Conservation (phyloP, 30 jellyfish, hydroid and myxozoan species). For the Morbakka virulenta region DNA sequence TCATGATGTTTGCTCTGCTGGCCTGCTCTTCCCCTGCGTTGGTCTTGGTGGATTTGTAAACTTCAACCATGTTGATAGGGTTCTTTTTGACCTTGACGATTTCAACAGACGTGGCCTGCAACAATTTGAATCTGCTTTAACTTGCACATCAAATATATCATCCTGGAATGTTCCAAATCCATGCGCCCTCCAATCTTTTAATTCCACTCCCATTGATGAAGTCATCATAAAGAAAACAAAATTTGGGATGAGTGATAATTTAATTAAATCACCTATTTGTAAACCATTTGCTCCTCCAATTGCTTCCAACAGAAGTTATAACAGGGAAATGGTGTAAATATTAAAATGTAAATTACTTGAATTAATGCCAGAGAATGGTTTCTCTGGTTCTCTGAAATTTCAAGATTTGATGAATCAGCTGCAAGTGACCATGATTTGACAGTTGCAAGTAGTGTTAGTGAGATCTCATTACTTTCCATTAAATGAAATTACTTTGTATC, state of each 20-base stretch:
- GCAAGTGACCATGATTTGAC: too few species aligned
- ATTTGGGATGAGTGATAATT: slow-evolving; percentile 4
- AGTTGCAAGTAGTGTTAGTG: too few species aligned
- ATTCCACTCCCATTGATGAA: slow-evolving; percentile 41
- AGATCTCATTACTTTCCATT: too few species aligned
- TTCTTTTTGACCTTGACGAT: too few species aligned
- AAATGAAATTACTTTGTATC: too few species aligned
- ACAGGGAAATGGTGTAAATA: too few species aligned
- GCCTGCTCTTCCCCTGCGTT: too few species aligned
- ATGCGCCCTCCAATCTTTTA: neutral
- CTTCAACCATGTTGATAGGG: too few species aligned
- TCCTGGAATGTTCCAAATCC: slow-evolving; percentile 36
- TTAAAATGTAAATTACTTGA: too few species aligned
- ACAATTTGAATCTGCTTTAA: slow-evolving; percentile 4
- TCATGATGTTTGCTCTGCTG: slow-evolving; percentile 62
- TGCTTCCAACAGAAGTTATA: neutral
- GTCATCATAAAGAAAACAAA: slow-evolving; percentile 9
- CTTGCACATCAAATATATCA: slow-evolving; percentile 29
- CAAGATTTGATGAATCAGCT: too few species aligned
- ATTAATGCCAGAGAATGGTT: slow-evolving; percentile 1
- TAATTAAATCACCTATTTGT: neutral
- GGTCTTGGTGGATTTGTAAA: too few species aligned
- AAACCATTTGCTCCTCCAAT: slow-evolving; percentile 23
- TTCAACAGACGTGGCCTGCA: slow-evolving; percentile 25
- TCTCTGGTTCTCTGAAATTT: too few species aligned